Base-by-base conservation (phyloP, 1,140 invertebrate genomes). In the Microplitis demolitor region DNA sequence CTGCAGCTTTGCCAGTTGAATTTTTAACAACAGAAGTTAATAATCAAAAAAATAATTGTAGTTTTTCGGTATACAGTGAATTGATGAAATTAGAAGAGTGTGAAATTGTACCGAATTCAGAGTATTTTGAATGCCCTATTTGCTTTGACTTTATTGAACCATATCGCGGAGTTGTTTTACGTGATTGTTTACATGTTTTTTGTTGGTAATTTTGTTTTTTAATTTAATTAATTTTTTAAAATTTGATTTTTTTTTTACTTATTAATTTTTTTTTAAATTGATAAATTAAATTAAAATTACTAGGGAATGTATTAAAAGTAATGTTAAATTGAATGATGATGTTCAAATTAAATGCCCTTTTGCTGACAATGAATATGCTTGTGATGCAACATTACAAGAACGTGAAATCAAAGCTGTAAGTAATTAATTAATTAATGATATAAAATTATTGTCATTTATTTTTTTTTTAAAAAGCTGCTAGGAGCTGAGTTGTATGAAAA, bases 151-250 rank as follows among this genome's bases (percentile, higher is more conserved):
- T 91, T 64, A 91, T 93, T 79, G 81, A 82, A n/a, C 80, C 85
- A 1, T 87, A 89, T 3, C 89, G 92, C 71, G 96, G 96, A 6
- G 91, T 95, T 6, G 90, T 94, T 4, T 87, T 97, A 13, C 88
- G 94, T 73, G 95, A 97, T 79, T 98, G 96, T 87, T 89, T 97
- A 9, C 96, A 98, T 84, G 89, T 90, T 69, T 97, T 97, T 85
- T 98, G 96, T 88, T 90, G 88, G 92, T 93, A 84, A 90, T 45
- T 3, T 8, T 0, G 4, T 45, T 45, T 45, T 45, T 60, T 60
- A 34, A 31, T 45, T 63, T 11, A 9, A 45, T 45, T 45, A 3
- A 45, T 5, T 5, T 5, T 5, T 6, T 39, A 8, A 39, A 39
- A 39, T 39, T 39, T 39, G 4, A 8, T 39, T 8, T 8, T 2